Evolutionary conservation across 1,140 invertebrate genomes (phyloP), one percentile per base, ranked within the genome.

Genomic region (Aricia agestis): DNA sequence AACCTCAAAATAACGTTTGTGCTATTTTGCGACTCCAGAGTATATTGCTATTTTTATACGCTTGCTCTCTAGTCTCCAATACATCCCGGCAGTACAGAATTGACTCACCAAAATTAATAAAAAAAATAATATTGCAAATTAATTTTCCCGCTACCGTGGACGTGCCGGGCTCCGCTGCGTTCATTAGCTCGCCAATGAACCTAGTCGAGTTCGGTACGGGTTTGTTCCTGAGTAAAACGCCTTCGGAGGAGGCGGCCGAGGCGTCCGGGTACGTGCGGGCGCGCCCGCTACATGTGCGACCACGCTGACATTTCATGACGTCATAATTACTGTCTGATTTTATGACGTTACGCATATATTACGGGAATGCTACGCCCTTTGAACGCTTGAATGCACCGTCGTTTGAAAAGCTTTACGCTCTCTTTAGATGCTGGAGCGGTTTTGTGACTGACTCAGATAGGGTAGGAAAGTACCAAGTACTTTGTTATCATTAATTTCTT

Each of bases 171-270:
- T 78, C 78, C 77, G 70, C 84, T 82, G 69, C 75, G 77, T 85
- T 85, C 79, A 81, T 82, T 85, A 97, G 96, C 92, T 97, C 96
- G 80, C 96, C 96, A 83, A 97, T 97, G 93, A 96, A 97, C 93
- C 94, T 97, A 94, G 96, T 97, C 88, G 96, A 97, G 93, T 95
- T 97, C 92, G 96, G 96, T 90, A 96, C 95, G 81, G 96, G 96
- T 91, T 93, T 96, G 84, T 96, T 96, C 93, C 92, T 94, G 84
- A 96, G 94, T 93, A 97, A 97, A 94, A 97, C 96, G 77, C 96
- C 96, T 80, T 96, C 96, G 83, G 96, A 97, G 93, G 96, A 97
- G 86, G 86, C 86, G 79, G 86, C 89, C 76, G 82, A 84, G 78
- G 80, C 88, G 68, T 78, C 89, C 80, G 92, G 92, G 92, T 92